Conservation (phyloP, 2,888 invertebrate genomes). For the Syrista parreyssii region DNA sequence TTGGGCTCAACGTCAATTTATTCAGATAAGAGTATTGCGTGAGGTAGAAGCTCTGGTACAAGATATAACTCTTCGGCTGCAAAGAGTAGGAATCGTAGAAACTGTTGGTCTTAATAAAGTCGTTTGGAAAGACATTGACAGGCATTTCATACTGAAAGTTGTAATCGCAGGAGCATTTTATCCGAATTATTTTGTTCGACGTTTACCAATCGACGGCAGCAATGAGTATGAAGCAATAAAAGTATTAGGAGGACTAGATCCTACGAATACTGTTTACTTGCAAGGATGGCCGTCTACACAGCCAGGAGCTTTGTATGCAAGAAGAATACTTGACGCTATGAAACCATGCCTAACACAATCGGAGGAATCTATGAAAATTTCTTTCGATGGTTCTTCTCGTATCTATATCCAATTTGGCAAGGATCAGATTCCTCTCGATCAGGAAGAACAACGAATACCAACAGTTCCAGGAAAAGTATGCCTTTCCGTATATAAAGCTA, state of each 20-base stretch:
- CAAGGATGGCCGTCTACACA: conserved; percentile 69
- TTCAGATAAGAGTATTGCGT: conserved; percentile 77
- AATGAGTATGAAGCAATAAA: conserved; percentile 77
- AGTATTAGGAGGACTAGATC: conserved; percentile 78
- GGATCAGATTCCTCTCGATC: conserved; percentile 47
- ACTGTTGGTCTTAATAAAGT: conserved; percentile 65
- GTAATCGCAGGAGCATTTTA: conserved; percentile 91
- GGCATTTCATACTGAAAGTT: conserved; percentile 75
- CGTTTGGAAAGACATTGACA: conserved; percentile 68
- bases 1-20: conserved; percentile 79
- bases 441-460: conserved; percentile 57
- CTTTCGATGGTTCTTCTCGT: conserved; percentile 70
- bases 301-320: conserved; percentile 78
- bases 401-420: conserved; percentile 76
- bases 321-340: conserved; percentile 73
- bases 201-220: conserved; percentile 67
- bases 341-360: conserved; percentile 53
- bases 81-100: conserved; percentile 71
- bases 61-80: conserved; percentile 77
- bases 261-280: conserved; percentile 79
- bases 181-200: conserved; percentile 86
- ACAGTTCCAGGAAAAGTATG: conserved; percentile 73
- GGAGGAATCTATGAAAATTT: conserved; percentile 58
- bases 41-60: conserved; percentile 79
- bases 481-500: conserved; percentile 78